Evolutionary conservation across 2,113 vertebrate species (phyloP), one percentile per base, ranked within the genome.

Genomic region (Anhinga anhinga): DNA sequence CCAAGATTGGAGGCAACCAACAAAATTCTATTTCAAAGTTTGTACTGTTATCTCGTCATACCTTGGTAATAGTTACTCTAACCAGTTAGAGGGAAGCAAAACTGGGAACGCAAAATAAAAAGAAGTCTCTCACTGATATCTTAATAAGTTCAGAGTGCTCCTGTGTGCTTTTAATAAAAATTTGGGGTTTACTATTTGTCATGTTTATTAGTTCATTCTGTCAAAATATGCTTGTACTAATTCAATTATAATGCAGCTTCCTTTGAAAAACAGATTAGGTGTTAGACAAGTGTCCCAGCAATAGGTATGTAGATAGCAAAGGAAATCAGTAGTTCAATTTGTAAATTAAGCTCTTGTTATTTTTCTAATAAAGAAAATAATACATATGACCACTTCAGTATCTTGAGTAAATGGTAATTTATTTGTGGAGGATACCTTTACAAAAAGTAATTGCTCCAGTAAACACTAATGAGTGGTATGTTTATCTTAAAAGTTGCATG

Each of bases 361-460:
- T 96, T 95, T 93, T 92, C n/a, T 90, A 65, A 82, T 91, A 86
- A 94, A 93, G 78, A 89, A 93, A 93, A 93, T 90, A 95, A 83
- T 85, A 72, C 30, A 21, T 71, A 42, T 73, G 69, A 81, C 63
- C 52, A 92, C 72, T 95, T 87, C 67, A 88, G 71, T 95, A 20
- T 83, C 53, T 86, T 87, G 34, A 91, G 72, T 53, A 93, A 95
- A 82, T 92, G 89, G 62, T 70, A 79, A 92, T 97, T 97, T 96
- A 96, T 97, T 98, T 98, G 71, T 95, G 82, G 86, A 97, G 88
- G 92, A 95, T 96, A 96, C 72, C 76, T 95, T 97, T 97, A 97
- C 96, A 91, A 63, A 95, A 97, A 93, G 94, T 93, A 95, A 97
- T 97, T 98, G 88, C 95, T 95, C 86, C 87, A 89, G 58, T 95